A percentile compares a stretch with the other conserved stretches of the same genome.
These are phyloP conservation scores for Triplophysa bombifrons DNA, from an alignment of 2,797 vertebrate genomes.

Conservation along the genomic window DNA sequence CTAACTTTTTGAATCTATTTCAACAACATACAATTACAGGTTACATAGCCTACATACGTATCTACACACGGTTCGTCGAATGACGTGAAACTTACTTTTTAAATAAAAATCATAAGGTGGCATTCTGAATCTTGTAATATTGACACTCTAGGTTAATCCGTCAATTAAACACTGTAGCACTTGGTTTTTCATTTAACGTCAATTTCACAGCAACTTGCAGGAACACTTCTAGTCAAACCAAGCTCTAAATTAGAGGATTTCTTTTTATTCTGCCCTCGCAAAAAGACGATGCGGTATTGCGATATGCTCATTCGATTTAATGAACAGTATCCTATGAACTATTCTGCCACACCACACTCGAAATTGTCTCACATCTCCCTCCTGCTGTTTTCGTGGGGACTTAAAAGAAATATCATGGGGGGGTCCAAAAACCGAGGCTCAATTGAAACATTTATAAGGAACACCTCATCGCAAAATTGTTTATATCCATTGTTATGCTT, in stretches of 20 bases:
- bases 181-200: not conserved
- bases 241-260: not conserved
- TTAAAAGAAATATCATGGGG: not conserved
- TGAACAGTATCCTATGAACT: slow-evolving; percentile 2
- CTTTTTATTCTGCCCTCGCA: not conserved
- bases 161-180: not conserved
- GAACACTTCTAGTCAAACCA: not conserved
- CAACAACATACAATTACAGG: no score
- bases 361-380: not conserved
- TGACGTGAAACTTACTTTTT: no score
- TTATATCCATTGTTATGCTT: no score
- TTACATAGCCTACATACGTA: no score
- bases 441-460: not conserved
- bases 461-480: not conserved
- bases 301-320: slow-evolving; percentile 4
- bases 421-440: not conserved
- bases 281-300: not conserved
- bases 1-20: no score
- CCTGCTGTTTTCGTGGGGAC: not conserved
- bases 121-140: no score
- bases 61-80: no score
- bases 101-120: no score
- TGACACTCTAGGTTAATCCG: not conserved
- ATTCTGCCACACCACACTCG: not conserved
- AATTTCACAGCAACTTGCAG: not conserved